Evolutionary conservation across 2,113 vertebrate species (phyloP), one percentile per base, ranked within the genome.

Genomic region (Furnarius figulus): DNA sequence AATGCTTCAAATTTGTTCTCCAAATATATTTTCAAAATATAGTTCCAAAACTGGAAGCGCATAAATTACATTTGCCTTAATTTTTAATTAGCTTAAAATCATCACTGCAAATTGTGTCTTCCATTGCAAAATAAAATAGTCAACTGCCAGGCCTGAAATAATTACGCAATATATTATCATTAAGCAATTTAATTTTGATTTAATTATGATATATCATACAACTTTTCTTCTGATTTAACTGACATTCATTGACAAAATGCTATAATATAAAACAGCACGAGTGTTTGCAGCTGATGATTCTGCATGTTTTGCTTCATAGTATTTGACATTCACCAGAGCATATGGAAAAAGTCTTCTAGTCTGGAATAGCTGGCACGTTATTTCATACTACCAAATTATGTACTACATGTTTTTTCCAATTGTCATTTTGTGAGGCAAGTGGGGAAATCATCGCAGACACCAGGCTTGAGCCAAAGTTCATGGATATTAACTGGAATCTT

Each of bases 81-180:
- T 97, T 95, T 96, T 97, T 96, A 96, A 96, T 97, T 96, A 97
- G 90, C 91, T 91, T 90, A 91, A 97, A 97, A 80, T 92, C 90
- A 27, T 95, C 89, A 76, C 53, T 93, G 88, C 72, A 96, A 86
- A 93, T 91, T 97, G 72, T 95, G 63, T 88, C 93, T 97, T 94
- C 76, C 78, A 93, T 95, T 90, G 86, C 53, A 83, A 94, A 89
- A 80, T 87, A 87, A 75, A 95, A 66, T 90, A 94, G 66, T 92
- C 73, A 86, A 85, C 84, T 94, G 79, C 73, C 78, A 97, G 82
- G 92, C 79, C 68, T 85, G 76, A 79, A 94, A 96, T 97, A 87
- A 96, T 91, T 95, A 87, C 92, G 78, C 91, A 95, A 95, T 96
- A 65, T 94, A 96, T 96, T 95, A 80, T 87, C 94, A 93, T 97